Percentiles rank a stretch among this genome's conserved stretches.
phyloP scores from a whole-genome alignment of 2,113 vertebrate species.

The Pagrus major region DNA sequence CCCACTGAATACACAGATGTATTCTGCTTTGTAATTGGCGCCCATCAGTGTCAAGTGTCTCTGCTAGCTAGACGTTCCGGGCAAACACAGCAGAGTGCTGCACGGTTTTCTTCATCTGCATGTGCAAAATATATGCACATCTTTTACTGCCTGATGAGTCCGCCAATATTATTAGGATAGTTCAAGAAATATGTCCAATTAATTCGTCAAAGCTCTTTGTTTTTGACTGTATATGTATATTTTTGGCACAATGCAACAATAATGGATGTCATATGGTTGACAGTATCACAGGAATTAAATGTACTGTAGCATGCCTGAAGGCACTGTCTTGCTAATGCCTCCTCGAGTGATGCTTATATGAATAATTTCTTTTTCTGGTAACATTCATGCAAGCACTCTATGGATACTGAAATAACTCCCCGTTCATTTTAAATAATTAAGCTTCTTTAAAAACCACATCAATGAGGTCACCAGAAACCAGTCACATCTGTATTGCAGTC shows the following conservation, averaged over 20 bases:
- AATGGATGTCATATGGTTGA: not conserved
- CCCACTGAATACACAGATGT: slow-evolving; percentile 60
- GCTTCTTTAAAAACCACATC: slow-evolving; percentile 2
- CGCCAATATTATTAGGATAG: not conserved
- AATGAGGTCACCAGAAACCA: not conserved
- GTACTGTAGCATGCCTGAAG: slow-evolving; percentile 15
- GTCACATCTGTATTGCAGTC: not conserved
- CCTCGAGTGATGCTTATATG: slow-evolving; percentile 15
- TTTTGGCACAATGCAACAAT: not conserved
- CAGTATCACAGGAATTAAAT: slow-evolving; percentile 16
- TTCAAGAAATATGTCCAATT: not conserved
- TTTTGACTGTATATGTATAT: slow-evolving; percentile 1
- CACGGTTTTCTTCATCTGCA: slow-evolving; percentile 30
- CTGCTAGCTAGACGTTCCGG: slow-evolving; percentile 48
- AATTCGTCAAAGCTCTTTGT: slow-evolving; percentile 18
- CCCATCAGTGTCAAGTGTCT: slow-evolving; percentile 72
- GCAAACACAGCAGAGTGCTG: slow-evolving; percentile 36
- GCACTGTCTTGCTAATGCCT: slow-evolving; percentile 13
- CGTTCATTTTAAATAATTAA: slow-evolving; percentile 29
- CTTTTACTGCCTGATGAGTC: slow-evolving; percentile 27
- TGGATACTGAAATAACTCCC: slow-evolving; percentile 12
- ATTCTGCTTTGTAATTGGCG: slow-evolving; percentile 72
- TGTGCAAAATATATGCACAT: slow-evolving; percentile 7
- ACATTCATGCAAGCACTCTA: not conserved
- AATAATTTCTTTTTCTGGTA: slow-evolving; percentile 38